A percentile compares a stretch with the other conserved stretches of the same genome.
These are phyloP conservation scores for Cheilosia vulpina DNA, from an alignment of 2,888 invertebrate genomes.

Conservation along the genomic window DNA sequence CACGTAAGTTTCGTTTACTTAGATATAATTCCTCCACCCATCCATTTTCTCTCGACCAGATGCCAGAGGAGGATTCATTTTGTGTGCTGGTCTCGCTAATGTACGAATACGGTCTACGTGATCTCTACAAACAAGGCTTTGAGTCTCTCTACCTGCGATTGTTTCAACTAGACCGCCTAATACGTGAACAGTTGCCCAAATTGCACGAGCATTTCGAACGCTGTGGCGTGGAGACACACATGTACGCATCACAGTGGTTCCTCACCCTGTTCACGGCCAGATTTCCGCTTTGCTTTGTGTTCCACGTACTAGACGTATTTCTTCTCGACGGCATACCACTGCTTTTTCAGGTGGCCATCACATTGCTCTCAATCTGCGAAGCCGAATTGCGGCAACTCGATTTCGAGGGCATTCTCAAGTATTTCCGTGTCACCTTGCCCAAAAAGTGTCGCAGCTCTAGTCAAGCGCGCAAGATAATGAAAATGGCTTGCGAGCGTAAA, in stretches of 20 bases:
- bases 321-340: conserved; percentile 97
- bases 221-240: conserved; percentile 96
- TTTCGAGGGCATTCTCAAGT: conserved; percentile 98
- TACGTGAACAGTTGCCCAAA: conserved; percentile 92
- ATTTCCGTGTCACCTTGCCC: conserved; percentile 98
- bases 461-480: conserved; percentile 94
- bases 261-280: conserved; percentile 99
- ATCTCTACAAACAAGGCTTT: conserved; percentile 98
- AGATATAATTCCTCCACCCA: neutral
- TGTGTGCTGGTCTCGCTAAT: conserved; percentile 97
- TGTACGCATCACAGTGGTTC: conserved; percentile 99
- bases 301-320: conserved; percentile 98
- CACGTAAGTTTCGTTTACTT: conserved; percentile 89
- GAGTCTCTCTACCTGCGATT: conserved; percentile 97
- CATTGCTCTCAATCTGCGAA: conserved; percentile 94
- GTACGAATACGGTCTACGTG: conserved; percentile 97
- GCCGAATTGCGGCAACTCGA: conserved; percentile 96
- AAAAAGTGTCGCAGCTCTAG: conserved; percentile 97
- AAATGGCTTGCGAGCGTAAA: conserved; percentile 94
- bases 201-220: conserved; percentile 92
- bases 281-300: conserved; percentile 98
- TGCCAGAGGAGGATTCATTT: conserved; percentile 99
- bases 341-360: conserved; percentile 97
- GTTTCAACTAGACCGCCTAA: conserved; percentile 96
- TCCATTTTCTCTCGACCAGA: conserved; percentile 85